These are phyloP conservation scores for Cotesia typhae DNA, from an alignment of 1,140 invertebrate genomes.

Conservation along the genomic window DNA sequence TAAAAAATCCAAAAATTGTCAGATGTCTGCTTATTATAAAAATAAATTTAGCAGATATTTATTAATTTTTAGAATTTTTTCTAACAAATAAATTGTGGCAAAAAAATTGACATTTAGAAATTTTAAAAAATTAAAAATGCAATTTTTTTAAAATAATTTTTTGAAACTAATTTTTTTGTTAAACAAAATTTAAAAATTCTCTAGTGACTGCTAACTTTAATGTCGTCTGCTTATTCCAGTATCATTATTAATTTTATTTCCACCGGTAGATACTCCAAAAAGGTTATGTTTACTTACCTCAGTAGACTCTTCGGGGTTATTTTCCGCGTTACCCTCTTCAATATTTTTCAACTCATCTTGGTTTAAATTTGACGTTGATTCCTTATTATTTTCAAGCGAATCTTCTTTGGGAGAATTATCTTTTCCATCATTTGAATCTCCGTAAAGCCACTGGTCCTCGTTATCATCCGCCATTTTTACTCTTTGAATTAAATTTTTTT, in stretches of 20 bases:
- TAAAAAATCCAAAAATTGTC: neutral
- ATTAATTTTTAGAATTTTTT: no score
- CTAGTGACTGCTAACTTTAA: neutral
- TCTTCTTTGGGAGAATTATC: constrained; percentile 48
- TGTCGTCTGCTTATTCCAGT: neutral
- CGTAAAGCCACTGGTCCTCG: constrained; percentile 81
- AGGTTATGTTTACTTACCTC: constrained; percentile 42
- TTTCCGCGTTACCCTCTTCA: constrained; percentile 45
- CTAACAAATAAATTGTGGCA: no score
- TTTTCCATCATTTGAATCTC: constrained; percentile 67
- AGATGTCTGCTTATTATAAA: neutral
- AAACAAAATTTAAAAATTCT: no score
- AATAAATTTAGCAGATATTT: no score
- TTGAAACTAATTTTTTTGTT: no score
- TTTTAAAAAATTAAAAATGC: no score
- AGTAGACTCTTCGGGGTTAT: constrained; percentile 35
- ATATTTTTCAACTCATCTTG: constrained; percentile 51
- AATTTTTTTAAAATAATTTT: no score
- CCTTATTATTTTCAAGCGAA: constrained; percentile 51
- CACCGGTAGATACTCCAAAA: constrained; percentile 18
- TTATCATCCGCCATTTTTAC: constrained; percentile 74
- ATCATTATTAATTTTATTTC: constrained; percentile 33
- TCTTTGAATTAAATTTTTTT: neutral
- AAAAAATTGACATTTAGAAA: no score
- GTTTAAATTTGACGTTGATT: constrained; percentile 45